These are phyloP conservation scores for Premnoplex brunnescens DNA, from an alignment of 2,797 vertebrate genomes.

Conservation along the genomic window DNA sequence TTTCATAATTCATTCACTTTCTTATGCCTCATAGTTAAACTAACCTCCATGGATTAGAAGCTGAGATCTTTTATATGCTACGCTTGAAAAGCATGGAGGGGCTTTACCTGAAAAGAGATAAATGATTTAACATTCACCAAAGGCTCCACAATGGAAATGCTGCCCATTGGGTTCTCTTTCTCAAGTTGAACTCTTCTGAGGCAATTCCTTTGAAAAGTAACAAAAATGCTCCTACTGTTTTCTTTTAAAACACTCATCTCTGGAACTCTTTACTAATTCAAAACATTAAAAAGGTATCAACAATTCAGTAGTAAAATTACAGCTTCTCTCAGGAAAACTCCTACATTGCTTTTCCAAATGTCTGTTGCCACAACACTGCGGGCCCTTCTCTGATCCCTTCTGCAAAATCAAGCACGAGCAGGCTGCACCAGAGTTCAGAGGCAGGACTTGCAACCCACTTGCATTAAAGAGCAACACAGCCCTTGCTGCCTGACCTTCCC, in stretches of 20 bases:
- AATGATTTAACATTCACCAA: constrained; percentile 12
- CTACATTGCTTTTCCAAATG: not conserved
- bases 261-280: not conserved
- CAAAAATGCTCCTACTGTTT: not conserved
- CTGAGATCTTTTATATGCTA: constrained; percentile 1
- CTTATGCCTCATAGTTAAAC: not conserved
- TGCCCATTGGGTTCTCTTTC: not conserved
- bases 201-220: constrained; percentile 1
- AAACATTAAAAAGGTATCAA: constrained; percentile 7
- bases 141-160: not conserved
- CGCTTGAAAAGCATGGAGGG: not conserved
- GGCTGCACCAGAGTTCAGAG: not conserved
- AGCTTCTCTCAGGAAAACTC: not conserved
- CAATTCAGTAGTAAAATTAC: not conserved
- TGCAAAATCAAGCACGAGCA: not conserved
- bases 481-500: not conserved
- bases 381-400: not conserved
- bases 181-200: not conserved
- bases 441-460: not conserved
- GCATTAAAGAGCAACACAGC: not conserved
- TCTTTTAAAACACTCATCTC: not conserved
- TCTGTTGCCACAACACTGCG: not conserved
- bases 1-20: constrained; percentile 26
- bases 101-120: not conserved
- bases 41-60: not conserved